Evolutionary conservation across 2,797 vertebrate species (phyloP).

Genomic region (Enteromius unitaeniatus): DNA sequence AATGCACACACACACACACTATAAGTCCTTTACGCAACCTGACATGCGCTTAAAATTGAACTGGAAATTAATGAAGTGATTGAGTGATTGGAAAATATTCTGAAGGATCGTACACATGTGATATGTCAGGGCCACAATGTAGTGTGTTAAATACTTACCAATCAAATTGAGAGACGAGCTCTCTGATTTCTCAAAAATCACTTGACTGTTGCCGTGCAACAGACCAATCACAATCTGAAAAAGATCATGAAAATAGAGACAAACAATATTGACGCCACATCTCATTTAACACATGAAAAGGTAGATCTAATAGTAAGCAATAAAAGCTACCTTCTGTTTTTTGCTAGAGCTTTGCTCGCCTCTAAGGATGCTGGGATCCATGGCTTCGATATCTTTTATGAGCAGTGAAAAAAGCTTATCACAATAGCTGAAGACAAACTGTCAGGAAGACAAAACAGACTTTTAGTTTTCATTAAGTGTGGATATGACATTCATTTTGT

Average conservation of each 20-base stretch:
- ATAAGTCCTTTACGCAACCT: too few species aligned
- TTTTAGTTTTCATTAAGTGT: not conserved
- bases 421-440: slow-evolving; percentile 90
- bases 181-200: slow-evolving; percentile 96
- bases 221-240: slow-evolving; percentile 88
- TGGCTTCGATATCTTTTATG: slow-evolving; percentile 92
- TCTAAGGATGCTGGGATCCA: slow-evolving; percentile 93
- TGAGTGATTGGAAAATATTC: not conserved
- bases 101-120: not conserved
- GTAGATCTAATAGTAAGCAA: not conserved
- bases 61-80: too few species aligned
- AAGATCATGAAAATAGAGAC: not conserved
- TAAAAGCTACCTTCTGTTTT: slow-evolving; percentile 84
- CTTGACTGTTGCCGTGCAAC: slow-evolving; percentile 91
- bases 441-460: not conserved
- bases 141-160: slow-evolving; percentile 79
- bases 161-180: slow-evolving; percentile 88
- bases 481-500: not conserved
- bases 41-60: too few species aligned
- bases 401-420: slow-evolving; percentile 89
- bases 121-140: not conserved
- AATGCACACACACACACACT: too few species aligned
- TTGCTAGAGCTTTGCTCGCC: slow-evolving; percentile 79
- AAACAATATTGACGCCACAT: not conserved
- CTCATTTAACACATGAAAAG: not conserved